These are phyloP conservation scores for Ganaspis sp. DNA, from an alignment of 1,140 invertebrate species.

Conservation along the genomic window DNA sequence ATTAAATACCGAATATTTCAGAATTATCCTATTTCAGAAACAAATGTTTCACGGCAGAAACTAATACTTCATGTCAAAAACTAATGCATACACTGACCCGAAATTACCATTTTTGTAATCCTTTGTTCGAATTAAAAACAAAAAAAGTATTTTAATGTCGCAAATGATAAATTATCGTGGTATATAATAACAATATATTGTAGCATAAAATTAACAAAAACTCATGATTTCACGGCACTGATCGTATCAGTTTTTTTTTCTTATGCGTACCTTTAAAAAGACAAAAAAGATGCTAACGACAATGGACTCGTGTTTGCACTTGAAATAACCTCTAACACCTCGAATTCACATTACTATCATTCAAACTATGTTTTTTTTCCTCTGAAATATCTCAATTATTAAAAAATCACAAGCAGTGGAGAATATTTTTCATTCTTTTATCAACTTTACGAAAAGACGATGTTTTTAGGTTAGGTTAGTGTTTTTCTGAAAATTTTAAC, in stretches of 20 bases:
- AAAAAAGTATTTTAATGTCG: no score
- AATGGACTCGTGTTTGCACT: background rate
- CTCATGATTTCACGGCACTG: background rate
- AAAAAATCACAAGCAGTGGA: background rate
- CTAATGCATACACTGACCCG: no score
- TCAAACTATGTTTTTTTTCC: background rate
- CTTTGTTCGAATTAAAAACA: background rate
- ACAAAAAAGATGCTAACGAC: background rate
- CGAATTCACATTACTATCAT: background rate
- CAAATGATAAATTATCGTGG: no score
- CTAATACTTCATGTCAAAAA: no score
- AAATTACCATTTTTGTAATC: background rate
- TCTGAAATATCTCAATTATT: no score
- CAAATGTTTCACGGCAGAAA: no score
- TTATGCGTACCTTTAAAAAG: background rate
- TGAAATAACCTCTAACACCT: background rate
- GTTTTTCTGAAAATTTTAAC: background rate
- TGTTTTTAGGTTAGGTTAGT: slow-evolving; percentile 14
- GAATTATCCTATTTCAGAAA: no score
- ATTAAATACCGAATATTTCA: no score
- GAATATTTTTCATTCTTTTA: no score
- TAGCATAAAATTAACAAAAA: background rate
- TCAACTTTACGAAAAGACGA: background rate
- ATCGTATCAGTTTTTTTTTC: background rate
- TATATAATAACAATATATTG: no score